Base-by-base conservation (phyloP, 2,888 invertebrate species). In the Hylaea fasciaria region DNA sequence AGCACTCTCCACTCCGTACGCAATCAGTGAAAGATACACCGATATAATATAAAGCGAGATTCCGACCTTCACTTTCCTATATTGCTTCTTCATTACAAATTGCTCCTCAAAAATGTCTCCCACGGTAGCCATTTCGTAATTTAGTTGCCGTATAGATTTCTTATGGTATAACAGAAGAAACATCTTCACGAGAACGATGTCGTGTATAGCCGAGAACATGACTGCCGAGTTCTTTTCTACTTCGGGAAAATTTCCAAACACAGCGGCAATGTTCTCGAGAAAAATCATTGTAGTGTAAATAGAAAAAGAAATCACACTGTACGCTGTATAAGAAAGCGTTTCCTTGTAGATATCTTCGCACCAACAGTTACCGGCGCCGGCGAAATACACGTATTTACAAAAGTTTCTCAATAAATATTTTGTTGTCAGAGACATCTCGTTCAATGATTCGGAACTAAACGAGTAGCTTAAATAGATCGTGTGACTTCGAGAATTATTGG, bases 181-280 rank as follows among this genome's bases (percentile, higher is more conserved):
- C 85, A 88, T 88, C 80, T 90, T 90, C 41, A 78, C 70, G 5
- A 89, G 77, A 22, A 91, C 87, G 55, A 89, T 89, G 62, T 86
- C 83, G 69, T 91, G 90, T 65, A 89, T 86, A 12, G 87, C 88
- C 7, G 86, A 76, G 64, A 90, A 90, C 88, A 89, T 91, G 50
- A 85, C 78, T 12, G 88, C 84, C n/a, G 89, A 89, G 57, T 87
- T 87, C 73, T 87, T 87, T 71, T 90, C 90, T 39, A 88, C 85
- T 66, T 83, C 79, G 29, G 89, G 89, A 61, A 89, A 90, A 49
- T 75, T 73, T 4, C 87, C 89, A 63, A 83, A 80, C 39, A 84
- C 62, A n/a, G 87, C 88, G 0, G 90, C 89, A 12, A 89, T 58
- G 65, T 89, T 89, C 69, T 91, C 90, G 3, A 90, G 82, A 44